A percentile compares a stretch with the other conserved stretches of the same genome.
These are phyloP conservation scores for Cyprinus carpio DNA, from an alignment of 2,113 vertebrate species.

Conservation along the genomic window DNA sequence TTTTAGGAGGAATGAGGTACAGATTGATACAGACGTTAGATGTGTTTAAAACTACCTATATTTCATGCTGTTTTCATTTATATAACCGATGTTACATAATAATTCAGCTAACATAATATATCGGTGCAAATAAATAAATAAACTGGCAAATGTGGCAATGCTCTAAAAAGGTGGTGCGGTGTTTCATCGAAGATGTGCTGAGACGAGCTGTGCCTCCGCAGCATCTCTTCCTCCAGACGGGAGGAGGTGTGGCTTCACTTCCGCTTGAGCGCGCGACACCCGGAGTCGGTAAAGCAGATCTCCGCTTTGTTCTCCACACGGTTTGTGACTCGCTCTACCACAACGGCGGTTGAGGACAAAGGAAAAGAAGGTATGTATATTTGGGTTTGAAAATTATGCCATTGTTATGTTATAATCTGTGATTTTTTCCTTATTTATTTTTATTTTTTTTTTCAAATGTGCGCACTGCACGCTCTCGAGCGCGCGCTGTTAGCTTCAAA, in stretches of 20 bases:
- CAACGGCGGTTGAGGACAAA: background rate
- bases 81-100: too few relatives aligned
- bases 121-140: too few relatives aligned
- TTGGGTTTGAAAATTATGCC: background rate
- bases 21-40: too few relatives aligned
- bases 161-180: background rate
- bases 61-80: too few relatives aligned
- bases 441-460: background rate
- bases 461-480: background rate
- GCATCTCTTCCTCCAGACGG: conserved; percentile 1
- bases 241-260: conserved; percentile 8
- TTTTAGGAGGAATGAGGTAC: too few relatives aligned
- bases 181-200: background rate
- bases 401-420: background rate
- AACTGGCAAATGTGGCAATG: too few relatives aligned
- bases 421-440: too few relatives aligned
- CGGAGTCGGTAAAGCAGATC: background rate
- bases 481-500: background rate
- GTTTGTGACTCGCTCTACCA: background rate
- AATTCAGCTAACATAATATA: too few relatives aligned
- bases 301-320: background rate
- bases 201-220: background rate
- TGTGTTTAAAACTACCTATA: too few relatives aligned
- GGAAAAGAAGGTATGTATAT: background rate
- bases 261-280: background rate